Conservation (phyloP, 1,140 invertebrate species). For the Papilio glaucus region DNA sequence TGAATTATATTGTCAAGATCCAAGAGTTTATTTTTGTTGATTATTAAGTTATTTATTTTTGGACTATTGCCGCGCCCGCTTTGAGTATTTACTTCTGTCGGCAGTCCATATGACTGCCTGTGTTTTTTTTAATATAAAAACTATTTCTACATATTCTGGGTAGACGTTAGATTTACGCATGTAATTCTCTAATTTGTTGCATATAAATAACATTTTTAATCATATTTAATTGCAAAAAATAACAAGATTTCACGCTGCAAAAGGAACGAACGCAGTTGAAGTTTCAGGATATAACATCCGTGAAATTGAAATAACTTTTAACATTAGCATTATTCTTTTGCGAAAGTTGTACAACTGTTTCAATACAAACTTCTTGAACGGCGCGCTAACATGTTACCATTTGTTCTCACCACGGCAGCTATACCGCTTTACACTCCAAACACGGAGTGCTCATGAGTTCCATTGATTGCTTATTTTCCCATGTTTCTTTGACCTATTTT, state of each 20-base stretch:
- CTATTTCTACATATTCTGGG: too few relatives aligned
- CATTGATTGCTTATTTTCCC: not conserved
- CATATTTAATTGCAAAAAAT: too few relatives aligned
- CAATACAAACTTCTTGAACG: conserved; percentile 30
- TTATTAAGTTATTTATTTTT: too few relatives aligned
- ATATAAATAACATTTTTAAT: too few relatives aligned
- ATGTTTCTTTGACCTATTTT: not conserved
- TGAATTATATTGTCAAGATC: too few relatives aligned
- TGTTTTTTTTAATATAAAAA: too few relatives aligned
- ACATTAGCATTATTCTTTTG: conserved; percentile 25
- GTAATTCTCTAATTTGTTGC: too few relatives aligned
- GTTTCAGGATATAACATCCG: not conserved
- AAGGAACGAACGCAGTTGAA: not conserved
- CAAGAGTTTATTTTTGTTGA: too few relatives aligned
- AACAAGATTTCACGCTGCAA: not conserved
- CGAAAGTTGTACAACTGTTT: conserved; percentile 31
- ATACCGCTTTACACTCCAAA: not conserved
- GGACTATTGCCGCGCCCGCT: too few relatives aligned
- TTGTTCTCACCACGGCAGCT: not conserved
- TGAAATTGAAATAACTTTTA: conserved; percentile 27
- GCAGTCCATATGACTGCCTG: too few relatives aligned
- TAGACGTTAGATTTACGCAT: too few relatives aligned
- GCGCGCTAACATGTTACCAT: conserved; percentile 21
- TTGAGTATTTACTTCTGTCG: too few relatives aligned
- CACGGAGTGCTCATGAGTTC: conserved; percentile 10